Base-by-base conservation (phyloP, 1,140 invertebrate species). In the Anadara kagoshimensis region DNA sequence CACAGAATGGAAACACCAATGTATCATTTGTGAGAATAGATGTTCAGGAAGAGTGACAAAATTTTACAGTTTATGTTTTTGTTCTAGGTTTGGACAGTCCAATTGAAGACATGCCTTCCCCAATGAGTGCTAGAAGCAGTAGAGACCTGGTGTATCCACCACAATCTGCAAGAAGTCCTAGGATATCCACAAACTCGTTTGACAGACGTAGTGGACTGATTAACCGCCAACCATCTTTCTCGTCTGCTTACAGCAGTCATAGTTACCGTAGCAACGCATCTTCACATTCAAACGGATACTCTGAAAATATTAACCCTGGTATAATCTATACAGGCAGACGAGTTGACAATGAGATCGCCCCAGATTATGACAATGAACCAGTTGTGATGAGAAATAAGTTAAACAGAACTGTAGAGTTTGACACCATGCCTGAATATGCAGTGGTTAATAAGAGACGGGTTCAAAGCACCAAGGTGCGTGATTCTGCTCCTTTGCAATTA, bases 291-390 rank as follows among this genome's bases (percentile, higher is more conserved):
- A 73, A 70, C 51, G 67, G 69, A 22, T 61, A 47, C 56, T 20
- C 43, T 4, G 54, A 47, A 44, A 61, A 44, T 16, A 36, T 36
- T 26, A 58, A 51, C 63, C 67, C 43, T 51, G 44, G 22, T 24
- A 49, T 54, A n/a, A 53, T 78, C 16, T 78, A 78, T 62, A 65
- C 53, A 36, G 41, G 66, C 12, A 63, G 68, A 24, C 5, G 20
- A 8, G 12, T 22, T 24, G 61, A 47, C 16, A 44, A 69, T 4
- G 78, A 81, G 22, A 51, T 79, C 16, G 78, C 80, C 0, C 80
- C 80, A 0, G 82, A 85, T 61, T 82, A 85, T 53, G 69, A 79
- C 29, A 58, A 83, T 22, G 73, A 66, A 14, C 68, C 72, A 5
- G 69, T 74, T 12, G 49, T 78, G 53, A 65, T 65, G 26, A 63